These are phyloP conservation scores for Oscheius sp. DNA, from an alignment of 1,140 invertebrate genomes.

Conservation along the genomic window DNA sequence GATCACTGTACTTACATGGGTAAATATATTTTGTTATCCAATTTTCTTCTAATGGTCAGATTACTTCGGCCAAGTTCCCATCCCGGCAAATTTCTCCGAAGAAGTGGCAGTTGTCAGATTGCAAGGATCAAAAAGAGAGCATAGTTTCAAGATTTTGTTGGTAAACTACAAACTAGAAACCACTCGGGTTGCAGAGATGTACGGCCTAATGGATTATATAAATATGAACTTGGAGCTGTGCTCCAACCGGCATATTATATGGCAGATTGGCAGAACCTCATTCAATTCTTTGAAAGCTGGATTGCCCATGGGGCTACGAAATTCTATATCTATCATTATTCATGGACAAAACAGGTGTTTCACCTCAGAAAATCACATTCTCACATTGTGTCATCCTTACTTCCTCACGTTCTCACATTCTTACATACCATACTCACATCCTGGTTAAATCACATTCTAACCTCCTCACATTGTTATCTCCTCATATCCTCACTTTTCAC, in stretches of 20 bases:
- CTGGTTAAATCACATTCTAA: no score
- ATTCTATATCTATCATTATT: slow-evolving; percentile 11
- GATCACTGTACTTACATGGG: background rate
- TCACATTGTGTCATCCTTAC: no score
- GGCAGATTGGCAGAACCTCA: slow-evolving; percentile 13
- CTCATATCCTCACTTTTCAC: no score
- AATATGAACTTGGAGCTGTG: background rate
- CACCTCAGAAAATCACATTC: no score
- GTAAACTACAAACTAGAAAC: background rate
- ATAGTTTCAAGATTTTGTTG: background rate
- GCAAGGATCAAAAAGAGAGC: no score
- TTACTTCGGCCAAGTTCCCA: no score
- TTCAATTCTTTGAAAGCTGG: slow-evolving; percentile 18
- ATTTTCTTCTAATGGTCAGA: no score
- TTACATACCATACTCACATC: no score
- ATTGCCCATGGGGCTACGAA: slow-evolving; percentile 3
- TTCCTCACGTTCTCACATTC: no score
- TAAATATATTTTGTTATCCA: background rate
- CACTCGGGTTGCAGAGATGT: slow-evolving; percentile 9
- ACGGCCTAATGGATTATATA: background rate
- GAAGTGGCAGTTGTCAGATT: no score
- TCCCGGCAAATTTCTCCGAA: no score
- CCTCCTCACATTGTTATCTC: no score
- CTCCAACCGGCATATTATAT: slow-evolving; percentile 11
- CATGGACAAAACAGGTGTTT: background rate